phyloP scores from a whole-genome alignment of 2,113 vertebrate species.

The Emydocephalus ijimae region DNA sequence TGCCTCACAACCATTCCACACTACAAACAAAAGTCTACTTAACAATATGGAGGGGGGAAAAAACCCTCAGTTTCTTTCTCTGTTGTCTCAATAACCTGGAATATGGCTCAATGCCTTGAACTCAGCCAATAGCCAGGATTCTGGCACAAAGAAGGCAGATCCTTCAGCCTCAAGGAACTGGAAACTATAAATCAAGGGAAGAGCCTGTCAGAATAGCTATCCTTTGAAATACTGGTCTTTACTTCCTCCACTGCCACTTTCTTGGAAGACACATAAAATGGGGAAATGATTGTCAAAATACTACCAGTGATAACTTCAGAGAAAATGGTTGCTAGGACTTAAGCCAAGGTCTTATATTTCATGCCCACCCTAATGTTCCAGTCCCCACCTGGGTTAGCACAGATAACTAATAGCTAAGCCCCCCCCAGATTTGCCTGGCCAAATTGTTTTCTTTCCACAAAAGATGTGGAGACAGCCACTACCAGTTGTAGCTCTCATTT shows the following conservation, averaged over 20 bases:
- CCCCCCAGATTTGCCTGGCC: rapidly evolving
- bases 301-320: background rate
- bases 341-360: background rate
- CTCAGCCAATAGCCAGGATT: background rate
- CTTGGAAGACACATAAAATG: background rate
- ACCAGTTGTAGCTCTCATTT: background rate
- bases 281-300: background rate
- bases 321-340: background rate
- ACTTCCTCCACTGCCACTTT: background rate
- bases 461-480: background rate
- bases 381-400: background rate
- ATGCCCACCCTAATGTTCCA: background rate
- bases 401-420: background rate
- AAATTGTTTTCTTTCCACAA: background rate
- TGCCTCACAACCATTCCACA: background rate
- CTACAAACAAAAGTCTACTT: background rate
- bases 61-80: background rate
- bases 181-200: background rate
- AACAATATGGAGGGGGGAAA: background rate
- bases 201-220: background rate
- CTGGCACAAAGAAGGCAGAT: background rate
- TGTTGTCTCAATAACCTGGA: background rate
- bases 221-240: background rate
- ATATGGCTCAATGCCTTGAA: too few species aligned
- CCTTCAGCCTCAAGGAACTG: background rate